Evolutionary conservation across 2,113 vertebrate species (phyloP).

Genomic region (Chunga burmeisteri): DNA sequence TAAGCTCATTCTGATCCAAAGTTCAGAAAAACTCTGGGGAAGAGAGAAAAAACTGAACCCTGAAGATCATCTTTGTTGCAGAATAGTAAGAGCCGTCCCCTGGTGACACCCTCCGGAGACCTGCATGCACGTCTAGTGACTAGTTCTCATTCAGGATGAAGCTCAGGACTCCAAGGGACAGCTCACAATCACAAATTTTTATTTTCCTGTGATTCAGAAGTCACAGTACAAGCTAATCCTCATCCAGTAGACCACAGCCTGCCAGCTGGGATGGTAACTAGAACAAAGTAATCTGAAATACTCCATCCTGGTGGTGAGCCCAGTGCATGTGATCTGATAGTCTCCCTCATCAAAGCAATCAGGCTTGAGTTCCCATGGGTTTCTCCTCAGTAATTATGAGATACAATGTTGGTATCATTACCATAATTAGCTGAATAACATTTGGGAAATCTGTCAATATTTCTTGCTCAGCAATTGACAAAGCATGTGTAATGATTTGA

Average conservation of each 20-base stretch:
- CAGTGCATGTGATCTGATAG: background rate
- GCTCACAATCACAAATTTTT: background rate
- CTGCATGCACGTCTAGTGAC: accelerated
- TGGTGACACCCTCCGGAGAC: background rate
- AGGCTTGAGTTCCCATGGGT: background rate
- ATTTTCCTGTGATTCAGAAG: background rate
- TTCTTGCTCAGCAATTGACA: background rate
- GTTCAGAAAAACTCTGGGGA: background rate
- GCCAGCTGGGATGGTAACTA: background rate
- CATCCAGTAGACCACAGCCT: background rate
- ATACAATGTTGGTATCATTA: background rate
- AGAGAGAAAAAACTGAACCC: background rate
- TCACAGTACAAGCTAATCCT: background rate
- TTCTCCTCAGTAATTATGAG: background rate
- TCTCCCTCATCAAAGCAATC: background rate
- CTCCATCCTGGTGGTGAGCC: background rate
- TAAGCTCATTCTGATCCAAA: background rate
- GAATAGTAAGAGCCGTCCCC: background rate
- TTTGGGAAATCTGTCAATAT: background rate
- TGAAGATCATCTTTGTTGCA: background rate
- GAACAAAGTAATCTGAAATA: background rate
- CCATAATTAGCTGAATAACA: background rate
- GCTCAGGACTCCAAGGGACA: background rate
- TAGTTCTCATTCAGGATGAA: background rate
- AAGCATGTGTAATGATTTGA: background rate